Evolutionary conservation across 2,113 vertebrate genomes (phyloP).

Genomic region (Zootoca vivipara): DNA sequence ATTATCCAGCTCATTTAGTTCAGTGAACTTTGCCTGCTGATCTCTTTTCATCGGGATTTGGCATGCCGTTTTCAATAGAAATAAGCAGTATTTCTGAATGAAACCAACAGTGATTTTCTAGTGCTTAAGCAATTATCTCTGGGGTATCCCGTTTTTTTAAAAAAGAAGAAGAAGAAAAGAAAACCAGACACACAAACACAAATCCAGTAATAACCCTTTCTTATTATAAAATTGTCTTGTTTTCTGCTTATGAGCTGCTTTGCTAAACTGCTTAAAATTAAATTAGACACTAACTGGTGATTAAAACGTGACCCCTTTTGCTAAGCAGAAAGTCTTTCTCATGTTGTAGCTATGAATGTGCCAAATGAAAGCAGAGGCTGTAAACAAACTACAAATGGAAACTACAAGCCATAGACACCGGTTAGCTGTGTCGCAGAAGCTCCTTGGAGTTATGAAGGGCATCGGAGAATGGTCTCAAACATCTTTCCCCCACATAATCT

Average conservation of each 20-base stretch:
- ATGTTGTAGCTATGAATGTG: fast-evolving
- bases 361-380: neutral
- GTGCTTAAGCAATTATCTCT: constrained; percentile 34
- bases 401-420: neutral
- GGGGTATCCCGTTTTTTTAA: neutral
- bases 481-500: neutral
- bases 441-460: neutral
- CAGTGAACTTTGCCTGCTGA: neutral
- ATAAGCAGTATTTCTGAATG: constrained; percentile 6
- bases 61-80: constrained; percentile 17
- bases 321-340: neutral
- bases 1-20: neutral
- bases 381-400: neutral
- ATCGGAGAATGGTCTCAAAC: fast-evolving
- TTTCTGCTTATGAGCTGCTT: constrained; percentile 2
- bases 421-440: neutral
- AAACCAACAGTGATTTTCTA: neutral
- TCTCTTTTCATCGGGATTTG: neutral
- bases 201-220: neutral
- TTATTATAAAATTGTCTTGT: constrained; percentile 12
- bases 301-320: constrained; percentile 29
- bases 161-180: no score
- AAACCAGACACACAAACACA: neutral
- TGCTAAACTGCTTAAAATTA: neutral
- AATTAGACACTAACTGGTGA: neutral